Base-by-base conservation (phyloP, 2,888 invertebrate genomes). In the Nemapogon koenigi region DNA sequence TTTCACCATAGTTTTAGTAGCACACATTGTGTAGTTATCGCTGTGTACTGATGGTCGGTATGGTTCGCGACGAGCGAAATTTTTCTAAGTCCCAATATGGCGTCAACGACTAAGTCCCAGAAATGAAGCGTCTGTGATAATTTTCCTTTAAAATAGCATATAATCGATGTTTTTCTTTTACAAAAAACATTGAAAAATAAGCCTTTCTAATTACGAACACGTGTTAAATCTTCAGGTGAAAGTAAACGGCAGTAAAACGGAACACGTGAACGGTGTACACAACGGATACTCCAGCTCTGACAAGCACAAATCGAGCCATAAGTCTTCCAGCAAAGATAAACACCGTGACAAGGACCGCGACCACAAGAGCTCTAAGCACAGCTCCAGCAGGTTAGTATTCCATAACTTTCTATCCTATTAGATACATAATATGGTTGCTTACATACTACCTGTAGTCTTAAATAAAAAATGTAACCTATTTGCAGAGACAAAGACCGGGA, bases 61-160 rank as follows among this genome's bases (percentile, higher is more conserved):
- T 59, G 57, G 58, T 45, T 51, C 61, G 61, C 62, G 62, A 65
- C n/a, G n/a, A 65, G 62, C 79, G 71, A 73, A 79, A 76, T 62
- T 79, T 80, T 80, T 79, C 79, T 79, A 89, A 89, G 89, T 89
- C 88, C 88, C 87, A 89, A 89, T 87, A 90, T 90, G 90, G 90
- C 90, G 90, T 86, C 89, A 85, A 83, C 82, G 82, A 81, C 81
- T 82, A 83, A 86, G 84, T 85, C 83, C 84, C 82, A 71, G 67
- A 51, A 56, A 52, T 55, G 69, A 78, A 69, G 76, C 72, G 70
- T 76, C 67, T 57, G 54, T 60, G 37, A 41, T 35, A 41, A 28
- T 22, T 33, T 38, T 16, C 14, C 35, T 28, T 27, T 15, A 27
- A 11, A 6, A 8, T 22, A 22, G 6, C 8, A 22, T 8, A 6